Base-by-base conservation (phyloP, 2,888 invertebrate genomes). In the Eupeodes latifasciatus region DNA sequence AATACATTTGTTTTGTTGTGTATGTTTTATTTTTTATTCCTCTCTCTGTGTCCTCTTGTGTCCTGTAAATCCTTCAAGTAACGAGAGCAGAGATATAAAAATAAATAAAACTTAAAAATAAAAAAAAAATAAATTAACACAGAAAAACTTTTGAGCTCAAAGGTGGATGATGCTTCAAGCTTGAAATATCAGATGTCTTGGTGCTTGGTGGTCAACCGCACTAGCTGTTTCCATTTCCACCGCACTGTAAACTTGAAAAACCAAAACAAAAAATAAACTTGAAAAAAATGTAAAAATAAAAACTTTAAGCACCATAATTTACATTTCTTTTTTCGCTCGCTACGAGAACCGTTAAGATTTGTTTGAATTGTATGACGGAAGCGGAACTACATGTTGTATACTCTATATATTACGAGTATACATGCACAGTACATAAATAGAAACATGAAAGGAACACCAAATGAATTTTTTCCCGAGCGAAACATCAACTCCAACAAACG, bases 151-250 rank as follows among this genome's bases (percentile, higher is more conserved):
- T 62, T 81, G 47, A 62, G 19, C 81, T 85, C 76, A 77, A 87
- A 81, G 84, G 71, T 77, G 81, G 78, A 81, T 84, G 27, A 81
- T 88, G 27, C 85, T 88, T 85, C 69, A 88, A 88, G 81, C 77
- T 85, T 81, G 77, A 81, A 74, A 85, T 64, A 72, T 74, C 62
- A 75, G 80, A 67, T 61, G 66, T 80, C 83, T 83, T 87, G 71
- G 59, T 40, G 40, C 40, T 40, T 87, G 71, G 59, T 75, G 69
- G 75, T 71, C 75, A 75, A 83, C 72, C 72, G 57, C 57, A 61
- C 47, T 74, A n/a, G 53, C 36, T 67, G 12, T 40, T 64, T 62
- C 66, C 69, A 27, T 27, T 27, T 27, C 27, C 27, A 27, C 27
- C 27, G 47, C 19, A 36, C 44, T 27, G 47, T 71, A 36, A 85